phyloP scores from a whole-genome alignment of 2,888 invertebrate genomes.

The Archips crataeganus region DNA sequence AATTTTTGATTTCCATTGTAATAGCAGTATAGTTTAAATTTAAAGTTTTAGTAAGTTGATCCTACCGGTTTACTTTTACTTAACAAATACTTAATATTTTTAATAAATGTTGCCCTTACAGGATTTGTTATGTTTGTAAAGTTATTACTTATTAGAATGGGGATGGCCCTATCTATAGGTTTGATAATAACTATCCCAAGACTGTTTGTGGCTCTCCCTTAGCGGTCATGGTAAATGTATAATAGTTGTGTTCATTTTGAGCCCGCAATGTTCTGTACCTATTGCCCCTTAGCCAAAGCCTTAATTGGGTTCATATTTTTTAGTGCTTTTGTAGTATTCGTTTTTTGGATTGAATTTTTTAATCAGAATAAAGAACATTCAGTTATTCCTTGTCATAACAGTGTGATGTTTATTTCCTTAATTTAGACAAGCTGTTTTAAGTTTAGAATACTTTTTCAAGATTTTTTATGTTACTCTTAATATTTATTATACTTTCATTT shows the following conservation, averaged over 20 bases:
- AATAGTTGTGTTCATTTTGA: not conserved
- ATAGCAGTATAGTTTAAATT: conserved; percentile 27
- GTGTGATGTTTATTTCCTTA: conserved; percentile 45
- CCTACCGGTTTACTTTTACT: conserved; percentile 21
- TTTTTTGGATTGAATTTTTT: conserved; percentile 33
- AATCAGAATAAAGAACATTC: conserved; percentile 32
- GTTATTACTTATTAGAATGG: not conserved
- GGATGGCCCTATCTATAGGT: not conserved
- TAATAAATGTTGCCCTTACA: conserved; percentile 24
- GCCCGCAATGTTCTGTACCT: not conserved
- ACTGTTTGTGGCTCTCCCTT: not conserved
- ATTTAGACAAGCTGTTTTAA: conserved; percentile 55
- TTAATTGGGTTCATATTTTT: conserved; percentile 1
- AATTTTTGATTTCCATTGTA: conserved; percentile 33
- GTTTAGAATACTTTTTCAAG: conserved; percentile 62
- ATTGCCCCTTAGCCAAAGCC: not conserved
- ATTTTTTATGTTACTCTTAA: conserved; percentile 62
- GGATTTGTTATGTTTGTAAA: conserved; percentile 31
- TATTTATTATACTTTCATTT: conserved; percentile 62
- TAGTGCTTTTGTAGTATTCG: conserved; percentile 8
- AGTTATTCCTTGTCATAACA: conserved; percentile 25
- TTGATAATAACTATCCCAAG: not conserved
- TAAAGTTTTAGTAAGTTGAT: conserved; percentile 27
- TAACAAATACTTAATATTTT: conserved; percentile 24
- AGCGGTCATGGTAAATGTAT: not conserved